phyloP scores from a whole-genome alignment of 2,113 vertebrate genomes.

The Sapajus apella region DNA sequence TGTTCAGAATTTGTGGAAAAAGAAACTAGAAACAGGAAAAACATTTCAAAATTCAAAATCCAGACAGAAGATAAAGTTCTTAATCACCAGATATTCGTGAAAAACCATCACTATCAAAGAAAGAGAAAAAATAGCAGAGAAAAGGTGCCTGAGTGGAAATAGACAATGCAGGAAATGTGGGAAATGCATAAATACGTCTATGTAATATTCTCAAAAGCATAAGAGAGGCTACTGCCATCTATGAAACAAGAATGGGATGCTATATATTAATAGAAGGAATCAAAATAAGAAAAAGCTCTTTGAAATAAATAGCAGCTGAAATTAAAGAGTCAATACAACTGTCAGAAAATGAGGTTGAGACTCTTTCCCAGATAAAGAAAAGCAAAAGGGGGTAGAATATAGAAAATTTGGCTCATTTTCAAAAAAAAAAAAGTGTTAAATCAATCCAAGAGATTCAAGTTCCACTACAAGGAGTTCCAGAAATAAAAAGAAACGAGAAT shows the following conservation, averaged over 20 bases:
- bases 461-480: neutral
- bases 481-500: neutral
- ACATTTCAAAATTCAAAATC: neutral
- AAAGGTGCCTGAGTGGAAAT: neutral
- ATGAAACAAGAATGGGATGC: neutral
- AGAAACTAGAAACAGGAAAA: neutral
- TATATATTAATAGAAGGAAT: neutral
- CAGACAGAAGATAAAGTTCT: neutral
- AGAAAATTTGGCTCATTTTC: neutral
- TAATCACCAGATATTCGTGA: neutral
- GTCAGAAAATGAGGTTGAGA: neutral
- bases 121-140: neutral
- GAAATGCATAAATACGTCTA: neutral
- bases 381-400: neutral
- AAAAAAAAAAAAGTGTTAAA: neutral
- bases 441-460: neutral
- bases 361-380: neutral
- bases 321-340: neutral
- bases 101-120: conserved; percentile 3
- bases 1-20: neutral
- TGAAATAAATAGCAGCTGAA: neutral
- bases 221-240: neutral
- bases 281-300: neutral
- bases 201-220: neutral
- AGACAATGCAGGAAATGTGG: neutral